Base-by-base conservation (phyloP, 2,113 vertebrate species). In the Halichoeres trimaculatus region DNA sequence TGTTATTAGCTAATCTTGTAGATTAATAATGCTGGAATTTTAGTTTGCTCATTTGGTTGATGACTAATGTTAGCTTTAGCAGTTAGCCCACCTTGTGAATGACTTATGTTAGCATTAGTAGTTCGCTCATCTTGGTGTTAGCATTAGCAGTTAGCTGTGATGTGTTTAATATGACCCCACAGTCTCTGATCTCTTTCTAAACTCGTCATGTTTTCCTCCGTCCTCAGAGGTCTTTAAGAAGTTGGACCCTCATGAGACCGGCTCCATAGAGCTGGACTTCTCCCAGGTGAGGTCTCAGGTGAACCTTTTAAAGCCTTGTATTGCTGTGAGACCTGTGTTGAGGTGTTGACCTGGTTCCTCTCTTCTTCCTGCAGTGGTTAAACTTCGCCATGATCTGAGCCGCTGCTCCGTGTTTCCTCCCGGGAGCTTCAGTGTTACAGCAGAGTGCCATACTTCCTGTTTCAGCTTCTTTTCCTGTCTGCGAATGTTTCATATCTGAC, bases 241-340 rank as follows among this genome's bases (percentile, higher is more conserved):
- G 48, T 43, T 93, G 0, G 92, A 94, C 36, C 0, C 60, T 1
- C 2, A 87, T 4, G 0, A 73, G 16, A 85, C 54, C 12, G 93
- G 92, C 17, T 74, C 50, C 78, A 89, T 94, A 1, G 85, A 92
- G 72, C 84, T 94, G 0, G 12, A 92, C 91, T 81, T 90, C 57
- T 24, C 67, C 40, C 84, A 92, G 90, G 93, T 94, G 55, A 90
- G 76, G 41, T 17, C 11, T 30, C 30, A 30, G 30, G 30, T 30
- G 30, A 30, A 30, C 30, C n/a, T n/a, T n/a, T n/a, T n/a, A n/a
- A n/a, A n/a, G n/a, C n/a, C n/a, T n/a, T n/a, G n/a, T n/a, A n/a
- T n/a, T n/a, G n/a, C n/a, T n/a, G n/a, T n/a, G n/a, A n/a, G n/a
- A n/a, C n/a, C n/a, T 10, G 4, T 26, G 40, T 13, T 41, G 40